phyloP scores from a whole-genome alignment of 1,140 invertebrate genomes.

The Drosophila pallidifrons region DNA sequence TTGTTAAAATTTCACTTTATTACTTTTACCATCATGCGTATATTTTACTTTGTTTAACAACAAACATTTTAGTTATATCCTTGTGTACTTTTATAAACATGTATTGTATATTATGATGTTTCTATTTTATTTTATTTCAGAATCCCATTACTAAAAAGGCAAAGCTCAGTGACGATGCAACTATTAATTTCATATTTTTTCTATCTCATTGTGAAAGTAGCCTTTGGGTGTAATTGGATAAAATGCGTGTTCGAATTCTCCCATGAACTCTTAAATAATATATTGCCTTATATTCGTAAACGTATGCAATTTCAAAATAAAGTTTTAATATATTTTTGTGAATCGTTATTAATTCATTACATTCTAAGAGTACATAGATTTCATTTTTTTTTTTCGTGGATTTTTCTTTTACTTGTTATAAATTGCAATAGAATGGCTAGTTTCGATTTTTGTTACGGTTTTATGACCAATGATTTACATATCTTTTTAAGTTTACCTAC shows the following conservation, averaged over 20 bases:
- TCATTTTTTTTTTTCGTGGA: slow-evolving; percentile 1
- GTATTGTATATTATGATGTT: slow-evolving; percentile 45
- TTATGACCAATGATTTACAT: neutral
- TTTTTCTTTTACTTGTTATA: neutral
- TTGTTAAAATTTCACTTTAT: slow-evolving; percentile 15
- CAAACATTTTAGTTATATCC: slow-evolving; percentile 37
- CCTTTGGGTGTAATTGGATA: neutral
- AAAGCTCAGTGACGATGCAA: slow-evolving; percentile 72
- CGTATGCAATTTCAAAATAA: neutral
- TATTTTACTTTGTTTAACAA: slow-evolving; percentile 29
- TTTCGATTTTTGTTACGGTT: neutral
- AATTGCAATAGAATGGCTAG: neutral
- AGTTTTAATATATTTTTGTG: neutral
- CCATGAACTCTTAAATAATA: neutral
- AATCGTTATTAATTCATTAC: neutral
- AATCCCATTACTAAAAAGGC: slow-evolving; percentile 68
- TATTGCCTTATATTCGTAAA: neutral
- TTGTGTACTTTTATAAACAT: slow-evolving; percentile 56
- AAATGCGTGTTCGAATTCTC: neutral
- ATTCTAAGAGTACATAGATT: neutral
- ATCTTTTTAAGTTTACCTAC: slow-evolving; percentile 72
- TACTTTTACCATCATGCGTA: slow-evolving; percentile 30
- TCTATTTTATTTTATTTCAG: slow-evolving; percentile 53
- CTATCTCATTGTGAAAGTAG: neutral
- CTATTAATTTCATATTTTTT: slow-evolving; percentile 1